Evolutionary conservation across 2,888 invertebrate species (phyloP), one percentile per base, ranked within the genome.

Genomic region (Volucella zonaria): DNA sequence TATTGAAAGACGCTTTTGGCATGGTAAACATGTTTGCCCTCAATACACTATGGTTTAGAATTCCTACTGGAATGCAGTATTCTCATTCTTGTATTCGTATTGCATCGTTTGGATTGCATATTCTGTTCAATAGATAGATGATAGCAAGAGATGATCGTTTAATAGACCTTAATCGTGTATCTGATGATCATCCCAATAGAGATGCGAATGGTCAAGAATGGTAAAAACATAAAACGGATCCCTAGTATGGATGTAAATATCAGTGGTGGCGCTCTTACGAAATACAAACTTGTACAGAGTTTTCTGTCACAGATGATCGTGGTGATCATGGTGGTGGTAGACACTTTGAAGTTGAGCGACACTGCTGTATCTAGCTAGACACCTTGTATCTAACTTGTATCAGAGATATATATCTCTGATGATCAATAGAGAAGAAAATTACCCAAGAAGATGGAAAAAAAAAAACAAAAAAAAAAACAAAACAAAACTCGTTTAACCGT

Each of bases 1-100:
- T 67, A 49, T 31, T 31, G 40, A 40, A 12, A 18, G 45, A 56
- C 49, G 42, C 71, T 79, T 79, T 79, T 83, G 75, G 83, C 70
- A 75, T 75, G 51, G 67, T 71, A 67, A 83, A 75, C 75, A 83
- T 83, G 70, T 40, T 71, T 83, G 83, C 66, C 83, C 83, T 71
- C 83, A 75, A 71, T 83, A 70, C 71, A 59, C 54, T 31, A 31
- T 31, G 61, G 75, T 80, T 75, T 75, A 76, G 75, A 80, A 83
- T 75, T 68, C 61, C 40, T 54, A 54, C n/a, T 75, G 79, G 79
- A 79, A 75, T 83, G 83, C 75, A 54, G 38, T 56, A 47, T 18
- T 59, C 18, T 38, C 38, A 18, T 31, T 1, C 31, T 31, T 6
- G 31, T 31, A 31, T 15, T n/a, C 11, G 11, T 52, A 38, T 38